Conservation (phyloP, 2,888 invertebrate genomes). For the Melinaea menophilus region DNA sequence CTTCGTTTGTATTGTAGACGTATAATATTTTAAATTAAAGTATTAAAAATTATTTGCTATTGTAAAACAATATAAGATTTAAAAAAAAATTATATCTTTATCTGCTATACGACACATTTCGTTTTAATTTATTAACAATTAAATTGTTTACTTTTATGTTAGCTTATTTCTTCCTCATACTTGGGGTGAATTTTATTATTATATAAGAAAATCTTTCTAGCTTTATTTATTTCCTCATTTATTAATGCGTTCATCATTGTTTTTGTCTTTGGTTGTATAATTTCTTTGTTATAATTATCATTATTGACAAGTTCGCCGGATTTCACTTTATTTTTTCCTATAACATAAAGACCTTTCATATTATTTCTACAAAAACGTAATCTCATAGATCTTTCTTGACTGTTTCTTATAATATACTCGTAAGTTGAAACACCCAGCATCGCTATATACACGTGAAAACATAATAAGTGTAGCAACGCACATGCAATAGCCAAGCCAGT, state of each 20-base stretch:
- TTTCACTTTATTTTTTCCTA: conserved; percentile 25
- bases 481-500: conserved; percentile 87
- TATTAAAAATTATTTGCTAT: too few relatives aligned
- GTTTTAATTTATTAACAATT: neutral
- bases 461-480: conserved; percentile 88
- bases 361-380: conserved; percentile 43
- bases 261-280: conserved; percentile 31
- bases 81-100: neutral
- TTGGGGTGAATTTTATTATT: conserved; percentile 66
- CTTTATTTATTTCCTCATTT: conserved; percentile 56
- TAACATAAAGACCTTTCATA: conserved; percentile 36
- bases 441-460: conserved; percentile 93
- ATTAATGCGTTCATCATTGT: conserved; percentile 57
- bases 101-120: neutral
- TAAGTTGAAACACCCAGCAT: conserved; percentile 92
- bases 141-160: conserved; percentile 13
- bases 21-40: too few relatives aligned
- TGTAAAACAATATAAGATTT: too few relatives aligned
- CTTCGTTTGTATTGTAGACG: too few relatives aligned
- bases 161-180: conserved; percentile 39
- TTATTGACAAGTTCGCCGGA: conserved; percentile 17
- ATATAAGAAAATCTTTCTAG: conserved; percentile 54
- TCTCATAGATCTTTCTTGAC: conserved; percentile 39
- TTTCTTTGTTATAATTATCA: conserved; percentile 14
- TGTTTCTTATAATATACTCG: conserved; percentile 83